Conservation (phyloP, 2,113 vertebrate species). For the Mohoua ochrocephala region DNA sequence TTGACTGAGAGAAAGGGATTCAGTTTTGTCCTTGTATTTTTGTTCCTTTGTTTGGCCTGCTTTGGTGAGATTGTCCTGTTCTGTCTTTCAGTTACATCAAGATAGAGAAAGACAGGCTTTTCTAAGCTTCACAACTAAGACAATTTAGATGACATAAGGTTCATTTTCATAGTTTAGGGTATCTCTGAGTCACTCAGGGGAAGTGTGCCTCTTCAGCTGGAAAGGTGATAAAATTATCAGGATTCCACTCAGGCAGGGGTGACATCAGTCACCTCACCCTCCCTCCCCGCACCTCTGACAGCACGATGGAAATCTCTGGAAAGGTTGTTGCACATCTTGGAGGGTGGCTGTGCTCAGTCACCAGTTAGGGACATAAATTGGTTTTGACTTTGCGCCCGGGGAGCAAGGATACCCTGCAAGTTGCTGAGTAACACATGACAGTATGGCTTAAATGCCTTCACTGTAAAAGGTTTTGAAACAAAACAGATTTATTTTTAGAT, state of each 20-base stretch:
- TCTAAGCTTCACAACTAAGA: background rate
- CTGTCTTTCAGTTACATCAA: background rate
- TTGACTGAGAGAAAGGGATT: background rate
- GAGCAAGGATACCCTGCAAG: background rate
- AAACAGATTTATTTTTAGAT: constrained; percentile 22
- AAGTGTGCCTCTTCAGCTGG: background rate
- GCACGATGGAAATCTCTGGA: background rate
- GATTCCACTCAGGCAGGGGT: background rate
- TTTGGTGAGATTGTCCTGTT: background rate
- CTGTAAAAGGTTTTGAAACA: constrained; percentile 23
- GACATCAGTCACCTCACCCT: background rate
- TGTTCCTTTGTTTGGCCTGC: background rate
- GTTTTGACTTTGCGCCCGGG: background rate
- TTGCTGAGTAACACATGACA: background rate
- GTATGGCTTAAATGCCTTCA: background rate
- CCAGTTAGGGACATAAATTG: background rate
- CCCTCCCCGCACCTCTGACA: background rate
- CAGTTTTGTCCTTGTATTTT: background rate
- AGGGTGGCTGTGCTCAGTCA: background rate
- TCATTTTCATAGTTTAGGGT: background rate
- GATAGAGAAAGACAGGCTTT: background rate
- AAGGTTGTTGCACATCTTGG: background rate
- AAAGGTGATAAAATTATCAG: background rate
- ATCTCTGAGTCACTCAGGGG: background rate
- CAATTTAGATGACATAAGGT: background rate